Evolutionary conservation across 1,140 invertebrate species (phyloP).

Genomic region (Aphis gossypii): DNA sequence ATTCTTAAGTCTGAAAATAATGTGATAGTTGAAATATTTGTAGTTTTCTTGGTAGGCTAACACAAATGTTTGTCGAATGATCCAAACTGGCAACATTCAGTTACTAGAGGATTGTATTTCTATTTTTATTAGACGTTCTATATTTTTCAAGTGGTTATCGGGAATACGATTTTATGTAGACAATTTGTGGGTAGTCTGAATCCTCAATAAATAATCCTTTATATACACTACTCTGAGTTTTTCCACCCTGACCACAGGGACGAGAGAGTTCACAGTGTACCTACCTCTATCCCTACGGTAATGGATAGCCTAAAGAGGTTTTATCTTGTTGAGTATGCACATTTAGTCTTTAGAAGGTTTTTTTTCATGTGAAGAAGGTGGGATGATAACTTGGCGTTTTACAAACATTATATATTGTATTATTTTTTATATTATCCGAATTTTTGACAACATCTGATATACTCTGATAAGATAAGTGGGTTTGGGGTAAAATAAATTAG

Average conservation of each 20-base stretch:
- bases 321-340: slow-evolving; percentile 56
- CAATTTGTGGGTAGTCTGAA: slow-evolving; percentile 10
- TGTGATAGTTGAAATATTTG: background rate
- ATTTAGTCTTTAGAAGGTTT: slow-evolving; percentile 27
- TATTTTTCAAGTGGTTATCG: slow-evolving; percentile 17
- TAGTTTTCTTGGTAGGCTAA: background rate
- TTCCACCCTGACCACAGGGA: too few species aligned
- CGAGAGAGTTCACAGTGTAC: background rate
- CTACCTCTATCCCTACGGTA: background rate
- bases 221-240: background rate
- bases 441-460: slow-evolving; percentile 21
- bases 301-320: slow-evolving; percentile 48
- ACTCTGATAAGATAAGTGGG: background rate
- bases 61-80: background rate
- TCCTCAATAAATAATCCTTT: slow-evolving; percentile 50
- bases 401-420: background rate
- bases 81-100: background rate
- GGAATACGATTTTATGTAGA: slow-evolving; percentile 29
- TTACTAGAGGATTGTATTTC: background rate
- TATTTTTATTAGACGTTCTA: background rate
- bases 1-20: background rate
- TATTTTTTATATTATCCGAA: slow-evolving; percentile 8
- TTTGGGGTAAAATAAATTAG: background rate
- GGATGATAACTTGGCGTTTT: slow-evolving; percentile 1
- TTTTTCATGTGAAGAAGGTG: background rate